These are phyloP conservation scores for Limosa lapponica DNA, from an alignment of 2,797 vertebrate genomes.

Conservation along the genomic window DNA sequence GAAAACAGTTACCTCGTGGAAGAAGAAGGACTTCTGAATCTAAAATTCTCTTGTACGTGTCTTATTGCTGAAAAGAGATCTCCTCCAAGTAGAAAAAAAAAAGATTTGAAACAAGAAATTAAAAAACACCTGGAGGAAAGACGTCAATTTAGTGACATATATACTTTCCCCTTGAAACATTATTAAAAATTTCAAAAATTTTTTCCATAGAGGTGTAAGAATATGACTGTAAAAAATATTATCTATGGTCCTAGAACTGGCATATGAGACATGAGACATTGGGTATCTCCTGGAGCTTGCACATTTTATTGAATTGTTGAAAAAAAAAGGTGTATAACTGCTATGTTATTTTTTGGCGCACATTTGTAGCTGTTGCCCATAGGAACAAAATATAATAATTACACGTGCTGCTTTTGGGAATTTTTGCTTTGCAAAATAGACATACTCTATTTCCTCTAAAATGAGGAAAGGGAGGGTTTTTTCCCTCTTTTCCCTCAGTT, in stretches of 20 bases:
- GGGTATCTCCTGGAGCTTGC: background rate
- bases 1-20: background rate
- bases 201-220: background rate
- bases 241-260: background rate
- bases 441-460: background rate
- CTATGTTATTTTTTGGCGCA: background rate
- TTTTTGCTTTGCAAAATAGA: conserved; percentile 18
- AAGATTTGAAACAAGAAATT: background rate
- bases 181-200: background rate
- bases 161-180: background rate
- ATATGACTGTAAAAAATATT: background rate
- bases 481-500: rapidly evolving
- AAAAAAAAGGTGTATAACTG: background rate
- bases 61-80: background rate
- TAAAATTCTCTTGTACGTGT: background rate
- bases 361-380: background rate
- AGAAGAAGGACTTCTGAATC: background rate
- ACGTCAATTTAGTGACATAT: background rate
- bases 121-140: background rate
- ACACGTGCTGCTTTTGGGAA: background rate
- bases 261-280: background rate
- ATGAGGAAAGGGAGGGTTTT: background rate
- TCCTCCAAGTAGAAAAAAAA: background rate
- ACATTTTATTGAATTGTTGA: background rate
- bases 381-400: conserved; percentile 20